phyloP scores from a whole-genome alignment of 2,113 vertebrate species.

The Melanerpes formicivorus region DNA sequence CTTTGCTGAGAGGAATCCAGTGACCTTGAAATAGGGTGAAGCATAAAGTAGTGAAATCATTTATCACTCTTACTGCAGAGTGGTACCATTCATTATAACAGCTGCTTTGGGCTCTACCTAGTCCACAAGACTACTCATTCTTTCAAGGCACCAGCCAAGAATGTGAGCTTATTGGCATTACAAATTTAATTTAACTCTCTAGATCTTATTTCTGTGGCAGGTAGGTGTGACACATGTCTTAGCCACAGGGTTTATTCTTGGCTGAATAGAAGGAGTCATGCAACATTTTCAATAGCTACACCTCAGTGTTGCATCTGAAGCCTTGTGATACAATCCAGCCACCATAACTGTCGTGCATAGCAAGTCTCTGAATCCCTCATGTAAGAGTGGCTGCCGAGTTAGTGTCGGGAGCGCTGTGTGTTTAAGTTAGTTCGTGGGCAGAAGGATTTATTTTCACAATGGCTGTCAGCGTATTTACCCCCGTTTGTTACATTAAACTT shows the following conservation, averaged over 20 bases:
- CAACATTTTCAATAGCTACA: neutral
- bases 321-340: neutral
- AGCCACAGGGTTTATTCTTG: neutral
- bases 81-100: slow-evolving; percentile 17
- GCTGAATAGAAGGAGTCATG: fast-evolving
- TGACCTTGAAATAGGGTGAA: slow-evolving; percentile 16
- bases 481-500: neutral
- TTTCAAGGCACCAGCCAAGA: neutral
- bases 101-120: neutral
- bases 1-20: neutral
- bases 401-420: neutral
- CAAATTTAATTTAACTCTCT: neutral
- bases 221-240: neutral
- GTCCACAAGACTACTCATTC: neutral
- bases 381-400: neutral
- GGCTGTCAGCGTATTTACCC: neutral
- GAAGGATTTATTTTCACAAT: neutral
- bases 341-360: neutral
- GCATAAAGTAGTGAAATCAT: neutral
- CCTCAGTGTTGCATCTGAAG: neutral
- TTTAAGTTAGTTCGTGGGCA: neutral
- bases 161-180: neutral
- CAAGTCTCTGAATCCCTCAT: neutral
- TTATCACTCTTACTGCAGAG: neutral
- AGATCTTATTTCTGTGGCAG: neutral